These are phyloP conservation scores for Eupithecia centaureata DNA, from an alignment of 2,888 invertebrate genomes.

Conservation along the genomic window DNA sequence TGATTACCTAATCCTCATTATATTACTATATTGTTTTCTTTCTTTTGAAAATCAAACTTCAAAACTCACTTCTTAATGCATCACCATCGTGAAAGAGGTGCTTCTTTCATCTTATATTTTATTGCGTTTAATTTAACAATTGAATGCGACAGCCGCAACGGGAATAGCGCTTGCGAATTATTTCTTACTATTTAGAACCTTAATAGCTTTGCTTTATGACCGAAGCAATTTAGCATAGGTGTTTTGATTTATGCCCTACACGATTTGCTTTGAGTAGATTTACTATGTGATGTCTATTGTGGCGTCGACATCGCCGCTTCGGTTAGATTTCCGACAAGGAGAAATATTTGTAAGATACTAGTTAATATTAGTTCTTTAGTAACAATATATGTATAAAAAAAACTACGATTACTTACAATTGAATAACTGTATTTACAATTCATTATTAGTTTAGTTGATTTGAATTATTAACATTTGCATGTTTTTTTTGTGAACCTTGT, in stretches of 20 bases:
- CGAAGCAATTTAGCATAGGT: conserved; percentile 34
- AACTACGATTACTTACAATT: too few species aligned
- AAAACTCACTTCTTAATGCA: neutral
- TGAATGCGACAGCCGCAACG: conserved; percentile 24
- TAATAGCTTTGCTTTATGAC: conserved; percentile 29
- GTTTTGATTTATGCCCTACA: conserved; percentile 28
- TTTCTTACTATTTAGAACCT: conserved; percentile 30
- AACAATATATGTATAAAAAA: too few species aligned
- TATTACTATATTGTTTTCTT: neutral
- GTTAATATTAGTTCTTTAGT: too few species aligned
- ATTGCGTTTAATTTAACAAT: conserved; percentile 3
- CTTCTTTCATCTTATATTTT: neutral
- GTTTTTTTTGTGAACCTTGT: too few species aligned
- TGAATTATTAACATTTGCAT: too few species aligned
- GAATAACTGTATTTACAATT: too few species aligned
- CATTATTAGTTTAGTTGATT: too few species aligned
- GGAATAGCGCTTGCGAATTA: conserved; percentile 25
- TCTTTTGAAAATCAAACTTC: neutral
- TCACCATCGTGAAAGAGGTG: neutral
- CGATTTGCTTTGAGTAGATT: neutral
- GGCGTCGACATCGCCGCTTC: neutral
- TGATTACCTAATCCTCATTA: neutral
- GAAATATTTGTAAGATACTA: too few species aligned
- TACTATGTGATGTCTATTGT: neutral
- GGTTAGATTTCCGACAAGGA: too few species aligned